These are phyloP conservation scores for Crocidura indochinensis DNA, from an alignment of 2,797 vertebrate genomes.

Conservation along the genomic window DNA sequence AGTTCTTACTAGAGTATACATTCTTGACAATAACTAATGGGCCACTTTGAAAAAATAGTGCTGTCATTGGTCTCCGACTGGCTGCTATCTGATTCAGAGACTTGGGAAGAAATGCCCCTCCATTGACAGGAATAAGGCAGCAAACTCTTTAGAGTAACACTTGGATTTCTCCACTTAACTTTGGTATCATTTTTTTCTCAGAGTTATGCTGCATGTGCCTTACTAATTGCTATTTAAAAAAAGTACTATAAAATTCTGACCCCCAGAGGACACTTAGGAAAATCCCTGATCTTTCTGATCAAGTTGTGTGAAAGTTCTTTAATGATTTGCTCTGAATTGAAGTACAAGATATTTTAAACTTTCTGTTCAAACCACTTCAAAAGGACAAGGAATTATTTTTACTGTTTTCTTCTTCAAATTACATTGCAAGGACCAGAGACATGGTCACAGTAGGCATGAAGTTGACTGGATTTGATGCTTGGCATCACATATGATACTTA, in stretches of 20 bases:
- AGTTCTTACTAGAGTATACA: conserved; percentile 45
- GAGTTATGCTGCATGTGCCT: background rate
- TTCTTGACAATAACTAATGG: conserved; percentile 65
- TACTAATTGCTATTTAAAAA: background rate
- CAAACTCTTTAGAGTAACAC: background rate
- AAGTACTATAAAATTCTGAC: background rate
- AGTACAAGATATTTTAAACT: background rate
- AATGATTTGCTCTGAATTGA: background rate
- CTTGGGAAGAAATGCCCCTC: conserved; percentile 19
- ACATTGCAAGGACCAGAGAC: background rate
- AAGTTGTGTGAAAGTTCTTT: background rate
- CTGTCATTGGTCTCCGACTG: conserved; percentile 11
- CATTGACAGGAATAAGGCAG: background rate
- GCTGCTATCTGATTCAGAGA: background rate
- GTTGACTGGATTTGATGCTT: no score
- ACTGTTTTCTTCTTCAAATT: conserved; percentile 59
- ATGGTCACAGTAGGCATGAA: no score
- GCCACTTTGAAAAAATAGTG: conserved; percentile 64
- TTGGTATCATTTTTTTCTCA: background rate
- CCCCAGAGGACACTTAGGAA: background rate
- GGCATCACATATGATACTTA: no score
- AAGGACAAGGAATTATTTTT: background rate
- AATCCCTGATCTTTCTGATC: background rate
- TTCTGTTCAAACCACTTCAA: background rate
- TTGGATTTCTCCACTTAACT: background rate